These are phyloP conservation scores for human (Homo sapiens) DNA, from an alignment of 2,113 vertebrate genomes.

Conservation along the genomic window DNA sequence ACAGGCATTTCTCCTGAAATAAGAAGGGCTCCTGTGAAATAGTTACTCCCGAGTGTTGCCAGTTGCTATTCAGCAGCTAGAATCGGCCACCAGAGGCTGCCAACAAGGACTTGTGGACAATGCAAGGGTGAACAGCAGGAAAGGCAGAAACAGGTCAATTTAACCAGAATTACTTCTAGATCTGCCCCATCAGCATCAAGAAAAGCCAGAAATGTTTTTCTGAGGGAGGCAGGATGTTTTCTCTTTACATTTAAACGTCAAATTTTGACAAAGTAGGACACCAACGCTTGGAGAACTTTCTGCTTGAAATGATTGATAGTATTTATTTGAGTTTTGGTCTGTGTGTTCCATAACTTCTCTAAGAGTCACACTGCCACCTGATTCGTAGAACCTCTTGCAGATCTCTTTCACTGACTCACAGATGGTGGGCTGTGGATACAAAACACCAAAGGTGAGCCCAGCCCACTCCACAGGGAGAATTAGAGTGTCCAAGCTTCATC, in stretches of 20 bases:
- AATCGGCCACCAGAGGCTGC: conserved; percentile 6
- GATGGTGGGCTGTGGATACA: neutral
- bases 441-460: neutral
- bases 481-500: rapidly evolving
- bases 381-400: neutral
- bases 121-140: rapidly evolving
- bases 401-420: neutral
- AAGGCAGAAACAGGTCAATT: neutral
- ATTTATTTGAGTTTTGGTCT: neutral
- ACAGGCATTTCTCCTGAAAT: neutral
- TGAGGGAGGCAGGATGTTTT: neutral
- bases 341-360: neutral
- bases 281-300: neutral
- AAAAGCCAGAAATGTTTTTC: neutral
- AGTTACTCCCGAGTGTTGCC: neutral
- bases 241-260: neutral
- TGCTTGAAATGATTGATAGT: neutral
- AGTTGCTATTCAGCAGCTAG: neutral
- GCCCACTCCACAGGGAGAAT: neutral
- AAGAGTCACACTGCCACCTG: neutral
- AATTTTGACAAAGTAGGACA: neutral
- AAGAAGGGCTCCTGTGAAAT: neutral
- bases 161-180: neutral
- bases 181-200: neutral
- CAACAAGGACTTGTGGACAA: neutral